A percentile compares a stretch with the other conserved stretches of the same genome.
These are phyloP conservation scores for Cephalopterus ornatus DNA, from an alignment of 2,113 vertebrate species.

Conservation along the genomic window DNA sequence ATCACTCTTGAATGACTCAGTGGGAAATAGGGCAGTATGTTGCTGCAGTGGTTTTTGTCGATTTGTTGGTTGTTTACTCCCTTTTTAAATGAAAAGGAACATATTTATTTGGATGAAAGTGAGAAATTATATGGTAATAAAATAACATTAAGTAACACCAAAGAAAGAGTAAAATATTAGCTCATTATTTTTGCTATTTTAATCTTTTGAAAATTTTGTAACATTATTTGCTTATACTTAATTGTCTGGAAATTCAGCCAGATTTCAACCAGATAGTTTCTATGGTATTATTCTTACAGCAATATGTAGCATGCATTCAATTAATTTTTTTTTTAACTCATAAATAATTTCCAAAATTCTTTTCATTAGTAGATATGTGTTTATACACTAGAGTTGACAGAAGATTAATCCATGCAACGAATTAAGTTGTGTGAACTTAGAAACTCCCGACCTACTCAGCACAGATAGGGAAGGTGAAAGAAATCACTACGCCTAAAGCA, in stretches of 20 bases:
- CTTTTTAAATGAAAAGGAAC: background rate
- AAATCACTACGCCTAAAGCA: slow-evolving; percentile 47
- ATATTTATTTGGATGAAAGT: background rate
- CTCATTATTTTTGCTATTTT: background rate
- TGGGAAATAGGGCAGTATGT: background rate
- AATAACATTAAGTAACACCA: background rate
- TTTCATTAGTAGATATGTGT: accelerated
- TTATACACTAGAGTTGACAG: background rate
- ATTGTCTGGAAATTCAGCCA: background rate
- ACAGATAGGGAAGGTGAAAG: background rate
- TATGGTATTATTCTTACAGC: background rate
- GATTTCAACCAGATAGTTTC: background rate
- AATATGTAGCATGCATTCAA: background rate
- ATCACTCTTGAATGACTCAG: background rate
- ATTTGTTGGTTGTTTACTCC: background rate
- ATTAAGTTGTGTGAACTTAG: background rate
- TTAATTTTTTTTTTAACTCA: background rate
- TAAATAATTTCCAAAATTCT: background rate
- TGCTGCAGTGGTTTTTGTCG: background rate
- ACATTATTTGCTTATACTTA: background rate
- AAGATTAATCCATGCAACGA: background rate
- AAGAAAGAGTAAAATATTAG: background rate
- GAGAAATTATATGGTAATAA: background rate
- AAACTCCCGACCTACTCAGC: background rate
- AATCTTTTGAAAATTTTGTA: background rate